Evolutionary conservation across 2,888 invertebrate species (phyloP), one percentile per base, ranked within the genome.

Genomic region (Listrodromus nycthemerus): DNA sequence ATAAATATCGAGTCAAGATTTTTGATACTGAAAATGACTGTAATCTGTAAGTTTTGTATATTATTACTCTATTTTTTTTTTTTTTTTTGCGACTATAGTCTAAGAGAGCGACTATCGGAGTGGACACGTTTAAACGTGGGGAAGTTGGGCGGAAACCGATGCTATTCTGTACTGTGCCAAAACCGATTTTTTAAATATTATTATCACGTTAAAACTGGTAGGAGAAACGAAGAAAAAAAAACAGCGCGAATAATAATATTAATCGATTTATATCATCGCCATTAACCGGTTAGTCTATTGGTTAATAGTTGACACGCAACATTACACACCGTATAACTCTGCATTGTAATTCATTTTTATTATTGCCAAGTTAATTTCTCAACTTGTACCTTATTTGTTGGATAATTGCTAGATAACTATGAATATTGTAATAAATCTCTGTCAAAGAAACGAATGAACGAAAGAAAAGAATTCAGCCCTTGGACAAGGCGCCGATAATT

Each of bases 121-220:
- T 24, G 58, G 61, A 41, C 16, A 58, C 19, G 58, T 61, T 33
- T 1, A 3, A 16, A 7, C 27, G 30, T 13, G 69, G 52, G 67
- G 65, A 73, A 78, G 73, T 63, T 78, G 30, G 65, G 79, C 30
- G 83, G 82, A 84, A 86, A 87, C 86, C 86, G 87, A 87, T 88
- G 86, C 86, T 89, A 89, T 87, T 90, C 87, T 90, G 86, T 89
- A 90, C 86, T 89, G 90, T 90, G 90, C 90, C 91, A 91, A 91
- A 90, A 89, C 86, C 79, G 80, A 89, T 88, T 86, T 83, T 83
- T 88, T 85, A 87, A 89, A 90, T 87, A 86, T 80, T 67, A 67
- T 75, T 70, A 55, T 71, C 58, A 61, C 73, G 58, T 73, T 65
- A 52, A 69, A 52, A n/a, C 33, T 52, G 48, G 58, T 16, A n/a